Base-by-base conservation (phyloP, 1,140 invertebrate genomes). In the Cotesia glomerata region DNA sequence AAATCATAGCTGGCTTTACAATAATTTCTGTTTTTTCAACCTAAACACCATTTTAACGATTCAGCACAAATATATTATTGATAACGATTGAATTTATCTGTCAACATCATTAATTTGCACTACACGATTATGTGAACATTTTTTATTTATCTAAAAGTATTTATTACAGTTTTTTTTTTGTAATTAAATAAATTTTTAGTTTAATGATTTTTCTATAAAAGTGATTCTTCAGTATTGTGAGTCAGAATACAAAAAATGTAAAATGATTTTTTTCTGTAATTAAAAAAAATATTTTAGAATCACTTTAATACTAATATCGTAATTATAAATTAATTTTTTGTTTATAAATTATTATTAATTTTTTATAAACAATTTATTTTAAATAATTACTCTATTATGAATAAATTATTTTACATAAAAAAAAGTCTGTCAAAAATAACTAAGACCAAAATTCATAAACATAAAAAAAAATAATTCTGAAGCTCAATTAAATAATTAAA, bases 1-100 rank as follows among this genome's bases (percentile, higher is more conserved):
- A 72, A 72, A 69, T 69, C 45, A 72, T 72, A 75, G 74, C 39
- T 72, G 65, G 74, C 74, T 75, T 75, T 16, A 69, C 39, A 45
- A 45, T 45, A 45, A 45, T 45, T 45, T 45, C 39, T 45, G 64
- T 54, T 62, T 72, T 75, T 67, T 67, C 68, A 65, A 63, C 74
- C 62, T 54, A 63, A 59, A 72, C 73, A 76, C 59, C 36, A 69
- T 56, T 70, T 61, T 58, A 35, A 65, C 64, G 16, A 16, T 36
- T 58, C 9, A 58, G 56, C 56, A 58, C 56, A 26, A 7, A 45
- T 49, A 45, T 49, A 64, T 32, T 67, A 64, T 64, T 45, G 14
- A 64, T 64, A 45, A 3, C 7, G 14, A 32, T 68, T 39, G 11
- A 58, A 54, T 68, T 52, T 26, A 45, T 45, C 8, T 45, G 39